Conservation (phyloP, 2,797 vertebrate species). For the Anguilla anguilla region DNA sequence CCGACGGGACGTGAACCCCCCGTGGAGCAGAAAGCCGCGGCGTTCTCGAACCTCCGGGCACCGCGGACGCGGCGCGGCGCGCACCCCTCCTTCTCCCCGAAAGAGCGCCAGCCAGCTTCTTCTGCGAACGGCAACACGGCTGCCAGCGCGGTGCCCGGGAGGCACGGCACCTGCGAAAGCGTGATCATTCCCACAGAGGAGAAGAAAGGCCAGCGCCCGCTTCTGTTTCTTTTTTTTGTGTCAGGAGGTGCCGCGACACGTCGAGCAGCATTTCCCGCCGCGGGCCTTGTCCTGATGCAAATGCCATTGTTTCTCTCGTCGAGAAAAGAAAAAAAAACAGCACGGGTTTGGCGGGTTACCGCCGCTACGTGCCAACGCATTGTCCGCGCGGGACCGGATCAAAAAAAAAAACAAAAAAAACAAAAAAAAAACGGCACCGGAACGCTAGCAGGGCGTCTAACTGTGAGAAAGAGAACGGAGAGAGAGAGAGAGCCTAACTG, state of each 20-base stretch:
- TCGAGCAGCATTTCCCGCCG: slow-evolving; percentile 52
- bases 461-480: too few relatives aligned
- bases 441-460: neutral
- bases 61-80: neutral
- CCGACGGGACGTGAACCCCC: neutral
- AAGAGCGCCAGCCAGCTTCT: neutral
- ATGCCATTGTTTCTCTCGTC: slow-evolving; percentile 35
- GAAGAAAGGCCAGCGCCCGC: slow-evolving; percentile 66
- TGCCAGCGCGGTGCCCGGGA: neutral
- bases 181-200: slow-evolving; percentile 60
- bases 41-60: neutral
- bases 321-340: neutral
- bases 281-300: slow-evolving; percentile 42
- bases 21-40: neutral
- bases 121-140: too few relatives aligned
- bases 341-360: neutral
- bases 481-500: too few relatives aligned
- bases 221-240: slow-evolving; percentile 20
- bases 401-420: too few relatives aligned
- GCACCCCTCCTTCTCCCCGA: neutral
- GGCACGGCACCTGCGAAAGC: neutral
- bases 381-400: neutral
- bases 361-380: neutral
- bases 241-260: slow-evolving; percentile 66
- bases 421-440: too few relatives aligned